Conservation (phyloP, 37 sponge, comb jelly and placozoan species). For the Spongilla lacustris region DNA sequence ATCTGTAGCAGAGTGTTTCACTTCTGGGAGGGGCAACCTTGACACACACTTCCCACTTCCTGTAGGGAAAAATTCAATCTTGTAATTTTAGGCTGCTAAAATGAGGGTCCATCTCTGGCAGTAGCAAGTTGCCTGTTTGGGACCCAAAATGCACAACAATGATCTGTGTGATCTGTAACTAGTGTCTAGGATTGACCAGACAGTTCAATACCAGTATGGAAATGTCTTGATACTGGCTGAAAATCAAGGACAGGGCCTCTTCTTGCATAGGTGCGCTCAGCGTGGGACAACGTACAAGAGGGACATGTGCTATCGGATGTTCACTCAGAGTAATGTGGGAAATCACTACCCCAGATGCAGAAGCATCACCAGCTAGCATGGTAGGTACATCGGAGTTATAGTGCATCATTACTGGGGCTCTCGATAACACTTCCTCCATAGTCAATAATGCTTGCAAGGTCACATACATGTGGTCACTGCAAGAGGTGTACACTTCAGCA, state of each 20-base stretch:
- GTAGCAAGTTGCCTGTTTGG: constrained; percentile 34
- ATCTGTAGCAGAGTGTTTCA: constrained; percentile 11
- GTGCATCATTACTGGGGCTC: constrained; percentile 36
- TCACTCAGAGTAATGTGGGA: constrained; percentile 38
- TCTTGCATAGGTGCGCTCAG: constrained; percentile 25
- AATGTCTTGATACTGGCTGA: constrained; percentile 19
- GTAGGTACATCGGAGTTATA: constrained; percentile 37
- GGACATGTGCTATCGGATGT: constrained; percentile 44
- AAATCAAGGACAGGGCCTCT: constrained; percentile 6
- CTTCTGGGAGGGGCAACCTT: constrained; percentile 36
- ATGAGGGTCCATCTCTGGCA: constrained; percentile 36
- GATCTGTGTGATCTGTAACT: constrained; percentile 46
- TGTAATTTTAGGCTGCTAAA: constrained; percentile 50
- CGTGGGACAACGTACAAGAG: constrained; percentile 17
- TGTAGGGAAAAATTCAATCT: constrained; percentile 62
- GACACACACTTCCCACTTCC: constrained; percentile 67
- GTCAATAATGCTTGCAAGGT: constrained; percentile 11
- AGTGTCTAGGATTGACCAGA: constrained; percentile 56
- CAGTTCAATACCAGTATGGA: constrained; percentile 72
- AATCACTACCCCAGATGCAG: constrained; percentile 47
- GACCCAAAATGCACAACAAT: constrained; percentile 16
- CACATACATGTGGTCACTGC: constrained; percentile 8
- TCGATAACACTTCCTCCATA: constrained; percentile 2
- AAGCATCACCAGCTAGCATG: constrained; percentile 38
- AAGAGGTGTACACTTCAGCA: constrained; percentile 15